Conservation (phyloP, 64 coral and sea anemone genomes). For the Platygyra sinensis region DNA sequence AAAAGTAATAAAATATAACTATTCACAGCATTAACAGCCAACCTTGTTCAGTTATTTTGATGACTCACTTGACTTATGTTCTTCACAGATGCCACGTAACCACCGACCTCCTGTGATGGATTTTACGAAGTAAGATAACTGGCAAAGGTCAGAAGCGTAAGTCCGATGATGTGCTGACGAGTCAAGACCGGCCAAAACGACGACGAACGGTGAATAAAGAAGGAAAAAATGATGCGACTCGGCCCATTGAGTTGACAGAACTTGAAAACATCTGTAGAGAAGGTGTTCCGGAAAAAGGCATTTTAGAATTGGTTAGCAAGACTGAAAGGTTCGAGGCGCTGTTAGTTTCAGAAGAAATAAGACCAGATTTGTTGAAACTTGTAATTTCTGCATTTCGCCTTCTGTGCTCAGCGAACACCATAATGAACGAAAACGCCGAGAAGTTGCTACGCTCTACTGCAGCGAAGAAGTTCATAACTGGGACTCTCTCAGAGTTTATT, state of each 20-base stretch:
- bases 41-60: background rate
- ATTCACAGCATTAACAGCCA: too few relatives aligned
- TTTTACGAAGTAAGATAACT: too few relatives aligned
- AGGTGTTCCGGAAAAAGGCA: constrained; percentile 11
- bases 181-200: background rate
- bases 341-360: background rate
- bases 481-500: constrained; percentile 24
- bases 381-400: constrained; percentile 1
- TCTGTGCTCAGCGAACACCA: background rate
- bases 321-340: constrained; percentile 23
- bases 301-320: constrained; percentile 9
- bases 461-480: background rate
- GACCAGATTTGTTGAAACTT: constrained; percentile 29
- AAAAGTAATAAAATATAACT: too few relatives aligned
- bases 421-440: background rate
- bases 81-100: constrained; percentile 1
- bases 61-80: too few relatives aligned
- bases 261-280: constrained; percentile 23
- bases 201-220: background rate
- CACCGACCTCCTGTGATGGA: background rate
- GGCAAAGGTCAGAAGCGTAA: background rate
- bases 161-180: background rate
- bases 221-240: background rate
- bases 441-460: background rate
- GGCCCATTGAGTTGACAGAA: constrained; percentile 27